phyloP scores from a whole-genome alignment of 2,888 invertebrate species.

The Sturmia bella region DNA sequence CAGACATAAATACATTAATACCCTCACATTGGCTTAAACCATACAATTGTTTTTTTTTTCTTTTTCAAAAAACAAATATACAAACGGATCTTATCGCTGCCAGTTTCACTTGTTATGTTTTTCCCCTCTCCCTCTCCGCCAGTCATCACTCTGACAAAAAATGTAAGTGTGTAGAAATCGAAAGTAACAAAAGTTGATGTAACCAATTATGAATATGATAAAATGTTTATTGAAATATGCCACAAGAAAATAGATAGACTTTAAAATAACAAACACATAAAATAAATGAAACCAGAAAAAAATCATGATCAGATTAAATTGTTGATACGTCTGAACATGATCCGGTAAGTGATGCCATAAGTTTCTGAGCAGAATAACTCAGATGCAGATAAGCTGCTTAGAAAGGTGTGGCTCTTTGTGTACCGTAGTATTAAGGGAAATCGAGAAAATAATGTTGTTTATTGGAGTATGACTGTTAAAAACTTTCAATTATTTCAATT shows the following conservation, averaged over 20 bases:
- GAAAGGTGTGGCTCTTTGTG: too few species aligned
- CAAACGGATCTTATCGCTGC: slow-evolving; percentile 46
- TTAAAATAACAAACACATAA: slow-evolving; percentile 9
- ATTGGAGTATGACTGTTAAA: too few species aligned
- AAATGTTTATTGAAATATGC: slow-evolving; percentile 49
- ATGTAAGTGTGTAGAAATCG: slow-evolving; percentile 61
- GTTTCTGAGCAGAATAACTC: too few species aligned
- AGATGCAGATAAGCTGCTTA: too few species aligned
- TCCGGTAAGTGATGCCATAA: too few species aligned
- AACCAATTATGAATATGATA: slow-evolving; percentile 69
- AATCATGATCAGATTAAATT: neutral
- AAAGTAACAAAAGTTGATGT: slow-evolving; percentile 67
- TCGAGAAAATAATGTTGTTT: too few species aligned
- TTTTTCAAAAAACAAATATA: slow-evolving; percentile 54
- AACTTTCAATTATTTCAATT: too few species aligned
- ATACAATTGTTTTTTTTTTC: slow-evolving; percentile 59
- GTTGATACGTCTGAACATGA: too few species aligned
- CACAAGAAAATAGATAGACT: neutral
- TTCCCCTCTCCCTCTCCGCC: neutral
- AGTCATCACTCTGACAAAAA: slow-evolving; percentile 15
- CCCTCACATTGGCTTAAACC: slow-evolving; percentile 31
- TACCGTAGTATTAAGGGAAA: too few species aligned
- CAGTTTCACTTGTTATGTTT: slow-evolving; percentile 9
- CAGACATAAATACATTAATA: slow-evolving; percentile 50
- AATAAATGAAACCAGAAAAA: neutral